Evolutionary conservation across 2,113 vertebrate species (phyloP).

Genomic region (human): DNA sequence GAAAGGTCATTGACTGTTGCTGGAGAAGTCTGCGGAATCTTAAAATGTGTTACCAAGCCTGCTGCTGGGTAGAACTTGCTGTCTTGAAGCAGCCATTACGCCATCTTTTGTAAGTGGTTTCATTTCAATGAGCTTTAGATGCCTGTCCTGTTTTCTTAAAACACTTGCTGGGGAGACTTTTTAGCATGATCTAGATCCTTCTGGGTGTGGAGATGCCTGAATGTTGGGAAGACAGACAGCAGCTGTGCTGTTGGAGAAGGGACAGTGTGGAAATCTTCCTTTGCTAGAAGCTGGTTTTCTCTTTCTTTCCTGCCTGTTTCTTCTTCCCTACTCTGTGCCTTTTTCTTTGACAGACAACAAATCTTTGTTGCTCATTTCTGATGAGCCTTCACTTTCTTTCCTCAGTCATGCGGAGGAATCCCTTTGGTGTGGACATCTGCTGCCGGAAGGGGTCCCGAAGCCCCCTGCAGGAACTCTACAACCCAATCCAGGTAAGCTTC

Average conservation of each 20-base stretch:
- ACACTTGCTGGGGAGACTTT: neutral
- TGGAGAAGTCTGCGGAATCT: too few relatives aligned
- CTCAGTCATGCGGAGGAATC: slow-evolving; percentile 96
- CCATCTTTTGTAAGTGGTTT: neutral
- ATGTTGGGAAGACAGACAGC: neutral
- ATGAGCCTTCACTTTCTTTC: slow-evolving; percentile 77
- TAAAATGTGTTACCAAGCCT: neutral
- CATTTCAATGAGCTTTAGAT: neutral
- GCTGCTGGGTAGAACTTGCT: neutral
- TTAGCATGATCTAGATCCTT: neutral
- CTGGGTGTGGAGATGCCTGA: neutral
- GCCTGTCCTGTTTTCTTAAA: neutral
- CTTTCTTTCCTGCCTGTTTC: neutral
- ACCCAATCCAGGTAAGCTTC: slow-evolving; percentile 93
- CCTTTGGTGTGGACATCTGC: slow-evolving; percentile 94
- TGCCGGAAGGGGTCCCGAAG: slow-evolving; percentile 95
- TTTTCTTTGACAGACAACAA: neutral
- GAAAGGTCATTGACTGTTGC: neutral
- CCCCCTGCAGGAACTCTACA: slow-evolving; percentile 96
- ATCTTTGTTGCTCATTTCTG: slow-evolving; percentile 42
- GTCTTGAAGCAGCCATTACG: rapidly evolving
- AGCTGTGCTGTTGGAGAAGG: rapidly evolving
- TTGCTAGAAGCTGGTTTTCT: rapidly evolving
- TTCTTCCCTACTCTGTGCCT: neutral
- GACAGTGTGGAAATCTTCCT: neutral